phyloP scores from a whole-genome alignment of 2,113 vertebrate species.

The Atractosteus spatula region DNA sequence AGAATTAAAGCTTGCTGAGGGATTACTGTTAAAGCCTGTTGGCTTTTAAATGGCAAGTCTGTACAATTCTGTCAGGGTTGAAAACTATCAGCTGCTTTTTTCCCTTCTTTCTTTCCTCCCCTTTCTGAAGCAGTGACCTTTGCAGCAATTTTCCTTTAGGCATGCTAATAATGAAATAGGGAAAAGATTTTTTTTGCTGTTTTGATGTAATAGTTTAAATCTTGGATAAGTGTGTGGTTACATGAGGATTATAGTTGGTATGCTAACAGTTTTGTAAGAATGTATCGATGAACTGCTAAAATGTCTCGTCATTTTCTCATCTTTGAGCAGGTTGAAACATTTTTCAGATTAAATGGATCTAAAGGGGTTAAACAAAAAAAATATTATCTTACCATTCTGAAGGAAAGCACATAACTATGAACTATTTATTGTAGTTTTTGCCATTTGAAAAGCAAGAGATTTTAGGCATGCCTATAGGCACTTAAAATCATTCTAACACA shows the following conservation, averaged over 20 bases:
- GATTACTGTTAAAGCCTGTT: conserved; percentile 56
- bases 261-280: neutral
- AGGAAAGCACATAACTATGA: too few relatives aligned
- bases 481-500: too few relatives aligned
- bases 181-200: conserved; percentile 17
- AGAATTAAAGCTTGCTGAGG: conserved; percentile 51
- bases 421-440: too few relatives aligned
- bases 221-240: conserved; percentile 17
- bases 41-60: conserved; percentile 68
- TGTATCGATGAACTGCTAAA: neutral
- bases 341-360: too few relatives aligned
- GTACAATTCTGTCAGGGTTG: conserved; percentile 49
- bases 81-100: conserved; percentile 55
- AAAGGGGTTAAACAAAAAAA: too few relatives aligned
- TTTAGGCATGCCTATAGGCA: too few relatives aligned
- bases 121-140: conserved; percentile 39
- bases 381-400: too few relatives aligned
- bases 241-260: conserved; percentile 16
- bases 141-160: conserved; percentile 44
- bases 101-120: conserved; percentile 33
- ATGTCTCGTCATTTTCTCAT: too few relatives aligned
- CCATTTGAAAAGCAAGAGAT: too few relatives aligned
- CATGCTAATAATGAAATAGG: conserved; percentile 36
- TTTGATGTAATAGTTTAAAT: conserved; percentile 7
- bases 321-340: too few relatives aligned